Conservation (phyloP, 2,113 vertebrate species). For the Peromyscus californicus region DNA sequence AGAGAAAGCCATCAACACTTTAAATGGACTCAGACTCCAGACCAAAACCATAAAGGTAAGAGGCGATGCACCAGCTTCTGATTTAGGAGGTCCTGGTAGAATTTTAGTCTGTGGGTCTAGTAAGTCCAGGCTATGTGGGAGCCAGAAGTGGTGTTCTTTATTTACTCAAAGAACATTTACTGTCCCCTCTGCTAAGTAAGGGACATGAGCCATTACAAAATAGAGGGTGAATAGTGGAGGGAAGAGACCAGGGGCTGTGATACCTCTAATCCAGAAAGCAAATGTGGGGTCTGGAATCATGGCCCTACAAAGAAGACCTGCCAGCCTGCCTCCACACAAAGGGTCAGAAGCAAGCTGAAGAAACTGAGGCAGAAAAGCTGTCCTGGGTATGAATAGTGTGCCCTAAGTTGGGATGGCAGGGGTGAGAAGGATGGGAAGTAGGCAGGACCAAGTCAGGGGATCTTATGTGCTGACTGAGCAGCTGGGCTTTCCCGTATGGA, state of each 20-base stretch:
- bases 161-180: slow-evolving; percentile 50
- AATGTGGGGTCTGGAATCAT: not conserved
- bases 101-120: slow-evolving; percentile 47
- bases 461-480: not conserved
- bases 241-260: not conserved
- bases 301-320: not conserved
- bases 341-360: not conserved
- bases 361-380: slow-evolving; percentile 1
- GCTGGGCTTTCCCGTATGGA: not conserved
- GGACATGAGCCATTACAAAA: not conserved
- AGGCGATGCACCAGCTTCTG: slow-evolving; percentile 40
- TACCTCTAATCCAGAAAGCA: not conserved
- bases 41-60: slow-evolving; percentile 99
- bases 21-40: slow-evolving; percentile 99
- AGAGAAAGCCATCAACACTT: slow-evolving; percentile 99
- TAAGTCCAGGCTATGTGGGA: slow-evolving; percentile 2
- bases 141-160: slow-evolving; percentile 12
- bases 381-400: not conserved
- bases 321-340: slow-evolving; percentile 13
- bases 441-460: not conserved
- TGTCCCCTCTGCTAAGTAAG: not conserved
- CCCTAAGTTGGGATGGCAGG: not conserved
- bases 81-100: slow-evolving; percentile 9
- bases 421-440: not conserved
- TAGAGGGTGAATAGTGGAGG: not conserved